Evolutionary conservation across 2,113 vertebrate genomes (phyloP), one percentile per base, ranked within the genome.

Genomic region (Ophthalmolycus amberensis): DNA sequence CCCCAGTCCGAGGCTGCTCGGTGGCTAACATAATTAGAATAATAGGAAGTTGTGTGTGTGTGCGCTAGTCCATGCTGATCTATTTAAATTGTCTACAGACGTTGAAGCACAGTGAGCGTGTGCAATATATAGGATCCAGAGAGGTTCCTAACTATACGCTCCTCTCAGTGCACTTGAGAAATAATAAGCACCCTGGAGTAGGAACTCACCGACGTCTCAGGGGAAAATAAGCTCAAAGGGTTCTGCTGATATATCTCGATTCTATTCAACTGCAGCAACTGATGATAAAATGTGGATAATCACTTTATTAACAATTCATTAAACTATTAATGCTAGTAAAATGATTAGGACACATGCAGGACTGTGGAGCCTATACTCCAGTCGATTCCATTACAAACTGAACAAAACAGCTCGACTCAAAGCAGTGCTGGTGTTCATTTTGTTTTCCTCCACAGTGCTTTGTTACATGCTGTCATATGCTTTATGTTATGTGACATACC

Each of bases 401-500:
- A 77, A 67, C 14, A 38, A 59, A 38, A 60, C 25, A 73, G 52
- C 48, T 5, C n/a, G 20, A 32, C 77, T 80, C 34, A 80, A 74
- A 85, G 74, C 25, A 40, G 63, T 2, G 54, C 50, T 74, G 71
- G 40, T 63, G 5, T 66, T 71, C 3, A 32, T 62, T 29, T 20
- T 56, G 65, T 71, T 48, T 27, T 14, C 9, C 8, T 22, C 8
- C 64, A 38, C 56, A 22, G 42, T 37, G 34, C 62, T 83, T 85
- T 73, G 46, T 66, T 76, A 22, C 38, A 48, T n/a, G 22, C 71
- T 46, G 42, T 37, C 42, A 77, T 38, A 46, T 63, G 73, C 50
- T 79, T 71, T 38, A 78, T 70, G 74, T 74, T 67, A 50, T 73
- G 52, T 42, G 10, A 72, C 77, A 69, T 27, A 66, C 48, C 56